Percentiles rank a stretch among this genome's conserved stretches.
phyloP scores from a whole-genome alignment of 2,888 invertebrate genomes.

The Tillus elongatus region DNA sequence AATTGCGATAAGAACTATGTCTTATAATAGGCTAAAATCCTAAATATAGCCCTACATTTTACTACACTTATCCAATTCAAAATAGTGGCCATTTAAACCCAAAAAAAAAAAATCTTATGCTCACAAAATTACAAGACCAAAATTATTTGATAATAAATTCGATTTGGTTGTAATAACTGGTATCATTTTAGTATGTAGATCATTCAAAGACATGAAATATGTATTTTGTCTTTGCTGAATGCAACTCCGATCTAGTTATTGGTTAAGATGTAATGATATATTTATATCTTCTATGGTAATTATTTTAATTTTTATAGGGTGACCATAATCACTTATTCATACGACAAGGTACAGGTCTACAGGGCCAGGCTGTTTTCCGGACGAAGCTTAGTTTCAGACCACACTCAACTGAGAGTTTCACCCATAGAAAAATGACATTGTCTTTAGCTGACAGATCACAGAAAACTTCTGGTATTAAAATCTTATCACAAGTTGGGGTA shows the following conservation, averaged over 20 bases:
- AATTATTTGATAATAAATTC: too few species aligned
- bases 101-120: too few species aligned
- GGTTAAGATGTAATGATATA: too few species aligned
- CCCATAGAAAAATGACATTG: constrained; percentile 97
- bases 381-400: constrained; percentile 96
- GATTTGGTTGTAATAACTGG: too few species aligned
- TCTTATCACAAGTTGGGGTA: constrained; percentile 79
- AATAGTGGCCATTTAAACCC: too few species aligned
- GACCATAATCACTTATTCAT: constrained; percentile 98
- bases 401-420: constrained; percentile 97
- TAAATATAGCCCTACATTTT: too few species aligned
- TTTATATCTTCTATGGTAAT: constrained; percentile 12
- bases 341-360: constrained; percentile 94
- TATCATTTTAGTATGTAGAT: too few species aligned
- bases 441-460: constrained; percentile 91
- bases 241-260: background rate
- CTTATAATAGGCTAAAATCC: too few species aligned
- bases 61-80: too few species aligned
- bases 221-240: background rate
- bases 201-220: too few species aligned
- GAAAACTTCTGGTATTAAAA: constrained; percentile 91
- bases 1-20: too few species aligned
- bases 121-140: too few species aligned
- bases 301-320: constrained; percentile 53
- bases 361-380: constrained; percentile 94